Evolutionary conservation across 1,140 invertebrate species (phyloP).

Genomic region (Bombus ignitus): DNA sequence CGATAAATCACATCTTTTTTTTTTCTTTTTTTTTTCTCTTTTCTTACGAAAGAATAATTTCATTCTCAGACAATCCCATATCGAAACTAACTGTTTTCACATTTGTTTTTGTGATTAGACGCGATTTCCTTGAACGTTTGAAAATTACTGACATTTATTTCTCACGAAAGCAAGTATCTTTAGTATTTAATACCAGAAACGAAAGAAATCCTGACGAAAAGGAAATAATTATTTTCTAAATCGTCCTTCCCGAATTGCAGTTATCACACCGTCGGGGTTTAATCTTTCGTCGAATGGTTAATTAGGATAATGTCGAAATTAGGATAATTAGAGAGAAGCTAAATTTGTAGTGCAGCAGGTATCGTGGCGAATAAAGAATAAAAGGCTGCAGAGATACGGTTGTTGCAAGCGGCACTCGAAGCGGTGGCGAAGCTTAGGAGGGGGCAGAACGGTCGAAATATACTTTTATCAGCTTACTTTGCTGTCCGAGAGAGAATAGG

Average conservation of each 20-base stretch:
- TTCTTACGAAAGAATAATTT: not conserved
- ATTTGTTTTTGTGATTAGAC: not conserved
- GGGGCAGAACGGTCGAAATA: slow-evolving; percentile 54
- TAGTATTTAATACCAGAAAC: no score
- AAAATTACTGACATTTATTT: no score
- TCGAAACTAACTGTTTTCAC: not conserved
- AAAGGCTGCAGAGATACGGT: not conserved
- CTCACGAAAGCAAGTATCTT: no score
- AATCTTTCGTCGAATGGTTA: not conserved
- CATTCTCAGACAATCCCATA: rapidly evolving
- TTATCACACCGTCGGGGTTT: no score
- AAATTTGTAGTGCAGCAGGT: not conserved
- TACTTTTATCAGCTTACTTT: slow-evolving; percentile 71
- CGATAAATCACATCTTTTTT: not conserved
- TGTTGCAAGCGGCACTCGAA: not conserved
- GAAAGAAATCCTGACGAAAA: no score
- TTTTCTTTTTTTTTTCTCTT: no score
- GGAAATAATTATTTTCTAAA: no score
- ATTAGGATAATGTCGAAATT: not conserved
- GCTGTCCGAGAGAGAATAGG: slow-evolving; percentile 48
- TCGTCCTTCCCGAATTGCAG: no score
- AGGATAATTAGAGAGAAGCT: not conserved
- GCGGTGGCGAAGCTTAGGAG: not conserved
- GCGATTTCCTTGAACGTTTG: not conserved
- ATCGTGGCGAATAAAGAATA: not conserved